A percentile compares a stretch with the other conserved stretches of the same genome.
Conservation (phyloP, 2,888 invertebrate genomes). For the Drosophila borealis region DNA sequence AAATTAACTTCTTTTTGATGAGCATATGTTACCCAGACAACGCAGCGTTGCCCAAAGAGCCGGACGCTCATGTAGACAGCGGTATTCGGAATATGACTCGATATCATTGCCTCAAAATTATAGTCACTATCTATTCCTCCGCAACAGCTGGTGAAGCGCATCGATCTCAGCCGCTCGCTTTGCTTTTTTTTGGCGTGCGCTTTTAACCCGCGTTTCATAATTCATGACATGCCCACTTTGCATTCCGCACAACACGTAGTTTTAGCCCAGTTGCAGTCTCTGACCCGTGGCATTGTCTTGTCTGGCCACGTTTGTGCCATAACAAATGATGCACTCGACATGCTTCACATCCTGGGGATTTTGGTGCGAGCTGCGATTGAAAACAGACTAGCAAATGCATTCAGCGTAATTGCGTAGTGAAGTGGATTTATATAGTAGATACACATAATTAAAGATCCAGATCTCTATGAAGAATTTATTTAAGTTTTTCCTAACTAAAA, state of each 20-base stretch:
- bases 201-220: conserved; percentile 53
- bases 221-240: conserved; percentile 37
- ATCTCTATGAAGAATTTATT: neutral
- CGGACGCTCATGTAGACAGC: conserved; percentile 13
- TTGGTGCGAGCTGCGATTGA: conserved; percentile 3
- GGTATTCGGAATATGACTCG: conserved; percentile 19
- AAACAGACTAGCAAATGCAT: conserved; percentile 16
- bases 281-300: conserved; percentile 69
- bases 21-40: conserved; percentile 79
- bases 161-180: conserved; percentile 20
- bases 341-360: conserved; percentile 21
- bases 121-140: conserved; percentile 40
- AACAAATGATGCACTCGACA: conserved; percentile 73
- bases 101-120: conserved; percentile 66
- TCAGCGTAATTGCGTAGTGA: conserved; percentile 11
- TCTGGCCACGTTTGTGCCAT: conserved; percentile 76
- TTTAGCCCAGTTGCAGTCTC: conserved; percentile 26
- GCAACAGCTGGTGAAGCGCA: conserved; percentile 47
- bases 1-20: conserved; percentile 81
- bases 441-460: neutral
- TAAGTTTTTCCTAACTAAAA: neutral
- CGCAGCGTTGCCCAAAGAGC: conserved; percentile 39
- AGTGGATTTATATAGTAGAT: neutral
- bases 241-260: conserved; percentile 14
- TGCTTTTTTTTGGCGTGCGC: conserved; percentile 35